Evolutionary conservation across 2,113 vertebrate species (phyloP).

Genomic region (Ibidorhyncha struthersii): DNA sequence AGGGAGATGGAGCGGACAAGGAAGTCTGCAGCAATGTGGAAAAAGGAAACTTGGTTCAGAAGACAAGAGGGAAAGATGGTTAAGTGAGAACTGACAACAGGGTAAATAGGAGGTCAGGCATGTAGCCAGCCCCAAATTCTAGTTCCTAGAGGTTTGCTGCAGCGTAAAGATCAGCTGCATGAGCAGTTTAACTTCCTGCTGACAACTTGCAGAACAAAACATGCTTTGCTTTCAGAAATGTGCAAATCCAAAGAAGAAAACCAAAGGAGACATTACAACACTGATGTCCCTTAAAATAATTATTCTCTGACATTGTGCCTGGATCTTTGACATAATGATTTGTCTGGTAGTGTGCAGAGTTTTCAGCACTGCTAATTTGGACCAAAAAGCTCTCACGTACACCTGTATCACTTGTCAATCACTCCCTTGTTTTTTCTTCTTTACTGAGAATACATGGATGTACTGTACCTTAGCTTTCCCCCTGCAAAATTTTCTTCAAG

Average conservation of each 20-base stretch:
- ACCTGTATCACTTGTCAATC: neutral
- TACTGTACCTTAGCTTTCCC: neutral
- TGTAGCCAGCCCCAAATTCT: neutral
- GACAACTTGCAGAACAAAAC: neutral
- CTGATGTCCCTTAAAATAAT: neutral
- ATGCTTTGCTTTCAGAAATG: neutral
- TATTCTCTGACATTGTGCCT: neutral
- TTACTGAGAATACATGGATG: neutral
- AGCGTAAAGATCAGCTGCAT: neutral
- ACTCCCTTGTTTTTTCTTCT: neutral
- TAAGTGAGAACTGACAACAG: neutral
- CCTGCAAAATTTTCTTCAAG: neutral
- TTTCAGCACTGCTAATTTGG: neutral
- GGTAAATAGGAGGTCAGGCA: neutral
- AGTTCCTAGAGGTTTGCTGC: neutral
- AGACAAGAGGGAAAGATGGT: neutral
- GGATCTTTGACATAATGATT: neutral
- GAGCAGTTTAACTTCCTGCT: neutral
- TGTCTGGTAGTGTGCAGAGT: neutral
- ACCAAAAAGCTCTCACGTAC: neutral
- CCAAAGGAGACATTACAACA: neutral
- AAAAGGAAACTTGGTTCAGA: neutral
- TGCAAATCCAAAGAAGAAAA: neutral
- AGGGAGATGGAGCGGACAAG: neutral
- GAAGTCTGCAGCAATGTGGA: neutral